These are phyloP conservation scores for Glareola pratincola DNA, from an alignment of 2,113 vertebrate species.

Conservation along the genomic window DNA sequence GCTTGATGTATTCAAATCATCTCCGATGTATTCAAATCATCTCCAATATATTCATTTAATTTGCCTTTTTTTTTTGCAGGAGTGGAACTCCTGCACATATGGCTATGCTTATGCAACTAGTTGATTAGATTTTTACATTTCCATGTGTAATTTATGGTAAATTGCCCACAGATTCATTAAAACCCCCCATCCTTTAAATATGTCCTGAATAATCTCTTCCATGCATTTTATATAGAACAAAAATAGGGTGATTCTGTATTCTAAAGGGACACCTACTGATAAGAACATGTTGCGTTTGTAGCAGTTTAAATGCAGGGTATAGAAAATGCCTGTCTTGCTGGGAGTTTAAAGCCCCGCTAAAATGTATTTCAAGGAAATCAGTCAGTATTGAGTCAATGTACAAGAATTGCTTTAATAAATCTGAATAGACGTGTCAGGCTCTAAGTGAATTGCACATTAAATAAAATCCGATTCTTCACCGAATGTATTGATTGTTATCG, in stretches of 20 bases:
- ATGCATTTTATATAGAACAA: background rate
- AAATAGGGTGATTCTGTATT: background rate
- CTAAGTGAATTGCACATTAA: conserved; percentile 9
- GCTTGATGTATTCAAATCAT: conserved; percentile 40
- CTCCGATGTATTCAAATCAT: conserved; percentile 10
- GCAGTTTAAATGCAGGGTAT: background rate
- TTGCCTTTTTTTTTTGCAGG: background rate
- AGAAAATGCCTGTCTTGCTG: background rate
- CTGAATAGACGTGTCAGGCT: background rate
- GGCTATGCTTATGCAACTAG: conserved; percentile 29
- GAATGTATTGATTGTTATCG: conserved; percentile 10
- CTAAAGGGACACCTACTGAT: conserved; percentile 19
- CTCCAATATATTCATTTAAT: conserved; percentile 26
- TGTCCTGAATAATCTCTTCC: background rate
- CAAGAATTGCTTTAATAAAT: conserved; percentile 19
- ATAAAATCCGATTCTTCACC: background rate
- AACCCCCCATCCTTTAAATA: background rate
- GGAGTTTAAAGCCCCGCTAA: background rate
- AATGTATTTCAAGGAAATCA: background rate
- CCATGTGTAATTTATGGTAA: conserved; percentile 52
- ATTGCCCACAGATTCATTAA: conserved; percentile 39
- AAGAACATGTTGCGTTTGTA: background rate
- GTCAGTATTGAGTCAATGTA: background rate
- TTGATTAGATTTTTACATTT: conserved; percentile 65
- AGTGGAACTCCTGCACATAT: conserved; percentile 31